Evolutionary conservation across 2,797 vertebrate species (phyloP).

Genomic region (Sus cebifrons): DNA sequence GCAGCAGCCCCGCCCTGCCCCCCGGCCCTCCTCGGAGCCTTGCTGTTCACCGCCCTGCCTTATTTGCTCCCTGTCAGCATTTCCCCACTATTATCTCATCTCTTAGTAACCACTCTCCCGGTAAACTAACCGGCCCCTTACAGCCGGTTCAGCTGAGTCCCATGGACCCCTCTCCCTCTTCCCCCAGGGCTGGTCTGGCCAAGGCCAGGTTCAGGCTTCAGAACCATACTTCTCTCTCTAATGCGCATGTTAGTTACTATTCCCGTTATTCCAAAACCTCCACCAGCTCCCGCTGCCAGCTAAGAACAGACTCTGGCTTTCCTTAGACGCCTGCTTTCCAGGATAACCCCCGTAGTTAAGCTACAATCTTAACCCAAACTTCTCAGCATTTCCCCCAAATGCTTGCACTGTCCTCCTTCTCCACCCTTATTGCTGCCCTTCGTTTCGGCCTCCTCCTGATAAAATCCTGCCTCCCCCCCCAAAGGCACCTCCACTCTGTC

Average conservation of each 20-base stretch:
- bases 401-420: neutral
- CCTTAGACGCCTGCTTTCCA: neutral
- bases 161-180: neutral
- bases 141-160: neutral
- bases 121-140: neutral
- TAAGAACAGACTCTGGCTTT: neutral
- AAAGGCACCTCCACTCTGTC: rapidly evolving
- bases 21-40: rapidly evolving
- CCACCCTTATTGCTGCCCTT: rapidly evolving
- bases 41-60: rapidly evolving
- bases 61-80: neutral
- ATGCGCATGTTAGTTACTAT: rapidly evolving
- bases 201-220: neutral
- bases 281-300: neutral
- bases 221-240: neutral
- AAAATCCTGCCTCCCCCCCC: neutral
- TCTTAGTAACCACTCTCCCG: neutral
- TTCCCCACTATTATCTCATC: neutral
- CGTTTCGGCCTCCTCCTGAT: neutral
- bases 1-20: neutral
- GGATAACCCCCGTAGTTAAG: neutral
- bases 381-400: neutral
- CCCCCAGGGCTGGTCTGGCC: rapidly evolving
- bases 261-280: neutral
- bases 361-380: rapidly evolving